phyloP scores from a whole-genome alignment of 1,140 invertebrate species.

The Dendrolimus kikuchii region DNA sequence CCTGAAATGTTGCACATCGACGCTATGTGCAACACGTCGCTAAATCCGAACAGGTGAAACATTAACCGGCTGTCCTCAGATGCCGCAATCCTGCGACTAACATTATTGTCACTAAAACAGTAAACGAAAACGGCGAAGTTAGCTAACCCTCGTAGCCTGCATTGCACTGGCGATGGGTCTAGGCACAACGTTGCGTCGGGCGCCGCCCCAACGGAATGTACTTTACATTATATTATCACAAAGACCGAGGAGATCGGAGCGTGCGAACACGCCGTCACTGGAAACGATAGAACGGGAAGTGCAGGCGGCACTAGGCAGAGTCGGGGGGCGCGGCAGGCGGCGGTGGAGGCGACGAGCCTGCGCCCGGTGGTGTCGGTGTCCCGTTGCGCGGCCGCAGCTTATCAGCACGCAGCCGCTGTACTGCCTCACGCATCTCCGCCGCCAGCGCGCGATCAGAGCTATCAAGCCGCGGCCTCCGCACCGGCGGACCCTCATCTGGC shows the following conservation, averaged over 20 bases:
- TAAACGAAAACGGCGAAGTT: slow-evolving; percentile 30
- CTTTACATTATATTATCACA: slow-evolving; percentile 53
- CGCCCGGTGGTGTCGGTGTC: slow-evolving; percentile 48
- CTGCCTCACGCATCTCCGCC: slow-evolving; percentile 73
- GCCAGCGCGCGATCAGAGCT: slow-evolving; percentile 66
- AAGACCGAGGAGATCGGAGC: slow-evolving; percentile 41
- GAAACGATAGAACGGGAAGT: slow-evolving; percentile 7
- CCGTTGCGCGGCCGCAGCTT: slow-evolving; percentile 47
- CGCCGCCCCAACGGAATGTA: slow-evolving; percentile 41
- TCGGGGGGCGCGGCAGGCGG: slow-evolving; percentile 31
- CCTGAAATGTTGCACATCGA: no score
- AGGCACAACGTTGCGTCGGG: slow-evolving; percentile 14
- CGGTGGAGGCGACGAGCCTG: slow-evolving; percentile 11
- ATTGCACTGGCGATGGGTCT: slow-evolving; percentile 7
- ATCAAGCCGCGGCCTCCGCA: slow-evolving; percentile 51
- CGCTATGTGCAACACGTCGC: no score
- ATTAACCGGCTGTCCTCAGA: no score
- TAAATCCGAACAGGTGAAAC: no score
- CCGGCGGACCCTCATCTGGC: slow-evolving; percentile 33
- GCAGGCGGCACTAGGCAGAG: slow-evolving; percentile 28
- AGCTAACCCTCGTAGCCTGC: slow-evolving; percentile 10
- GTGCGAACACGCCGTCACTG: slow-evolving; percentile 12
- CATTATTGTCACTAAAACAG: slow-evolving; percentile 56
- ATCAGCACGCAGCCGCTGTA: slow-evolving; percentile 69
- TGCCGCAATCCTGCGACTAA: slow-evolving; percentile 28